Evolutionary conservation across 2,113 vertebrate species (phyloP).

Genomic region (Aptenodytes forsteri): DNA sequence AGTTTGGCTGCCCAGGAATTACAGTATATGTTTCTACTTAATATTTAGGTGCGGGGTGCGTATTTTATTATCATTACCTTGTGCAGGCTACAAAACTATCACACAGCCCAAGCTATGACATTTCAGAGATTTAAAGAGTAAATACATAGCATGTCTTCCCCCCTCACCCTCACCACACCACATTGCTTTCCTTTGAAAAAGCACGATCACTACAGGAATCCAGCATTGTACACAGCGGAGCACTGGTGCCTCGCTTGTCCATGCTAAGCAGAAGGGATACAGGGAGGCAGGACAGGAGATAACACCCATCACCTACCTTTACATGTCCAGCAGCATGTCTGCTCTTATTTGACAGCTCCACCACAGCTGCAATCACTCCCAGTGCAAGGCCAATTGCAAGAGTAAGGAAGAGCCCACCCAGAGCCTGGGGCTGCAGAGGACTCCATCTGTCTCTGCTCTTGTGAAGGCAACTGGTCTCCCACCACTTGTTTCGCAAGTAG

Average conservation of each 20-base stretch:
- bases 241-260: neutral
- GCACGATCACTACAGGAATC: accelerated
- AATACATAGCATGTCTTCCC: accelerated
- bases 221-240: accelerated
- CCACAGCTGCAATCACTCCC: conserved; percentile 77
- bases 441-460: neutral
- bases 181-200: accelerated
- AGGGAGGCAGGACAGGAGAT: accelerated
- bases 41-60: accelerated
- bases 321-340: conserved; percentile 71
- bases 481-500: conserved; percentile 84
- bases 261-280: accelerated
- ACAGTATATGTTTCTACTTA: neutral
- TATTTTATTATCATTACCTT: neutral
- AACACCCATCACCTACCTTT: conserved; percentile 61
- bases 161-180: accelerated
- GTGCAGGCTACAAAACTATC: neutral
- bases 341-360: conserved; percentile 81
- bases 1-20: neutral
- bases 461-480: conserved; percentile 80
- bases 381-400: conserved; percentile 80
- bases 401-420: conserved; percentile 82
- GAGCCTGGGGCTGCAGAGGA: conserved; percentile 70
- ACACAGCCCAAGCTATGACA: too few relatives aligned
- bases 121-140: neutral